Base-by-base conservation (phyloP, 2,888 invertebrate genomes). In the Limnephilus rhombicus region DNA sequence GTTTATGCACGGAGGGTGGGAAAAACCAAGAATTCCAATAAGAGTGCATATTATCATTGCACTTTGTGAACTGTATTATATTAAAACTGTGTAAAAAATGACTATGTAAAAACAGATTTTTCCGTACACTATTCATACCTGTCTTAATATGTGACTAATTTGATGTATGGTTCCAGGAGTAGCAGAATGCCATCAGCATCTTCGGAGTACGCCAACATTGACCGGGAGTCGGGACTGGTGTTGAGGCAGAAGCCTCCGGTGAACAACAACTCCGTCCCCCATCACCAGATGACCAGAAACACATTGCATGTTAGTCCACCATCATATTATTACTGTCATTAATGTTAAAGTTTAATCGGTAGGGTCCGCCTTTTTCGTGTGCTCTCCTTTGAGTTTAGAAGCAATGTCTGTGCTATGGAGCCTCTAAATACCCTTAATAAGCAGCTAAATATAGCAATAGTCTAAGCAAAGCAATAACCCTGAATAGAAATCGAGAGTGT, bases 211-310 rank as follows among this genome's bases (percentile, higher is more conserved):
- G 95, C 95, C 80, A 96, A 97, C 94, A 96, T 97, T 34, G 96
- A 96, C 89, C 95, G 96, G 9, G 94, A 95, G 93, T 94, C 95
- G n/a, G 95, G 95, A 29, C 92, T 95, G 4, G 95, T 96, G 90
- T 94, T 96, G 93, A 94, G 96, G 41, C 96, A 95, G 92, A 96
- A 96, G 95, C 94, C 94, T 45, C 94, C 95, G 15, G 94, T 94
- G 91, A 94, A 94, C 29, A 94, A 94, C 83, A 92, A 95, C 15
- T 94, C 94, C 49, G 94, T 93, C 91, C 94, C 94, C 89, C 96
- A 96, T 93, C 97, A 97, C 92, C 97, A 97, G 92, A 97, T 98
- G 97, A 97, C 97, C 41, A 96, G 97, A 94, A 97, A 98, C 94
- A 97, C 97, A 11, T 94, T 97, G 91, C 97, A 97, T 94, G 96